Base-by-base conservation (phyloP, 1,140 invertebrate genomes). In the Temnothorax curvispinosus region DNA sequence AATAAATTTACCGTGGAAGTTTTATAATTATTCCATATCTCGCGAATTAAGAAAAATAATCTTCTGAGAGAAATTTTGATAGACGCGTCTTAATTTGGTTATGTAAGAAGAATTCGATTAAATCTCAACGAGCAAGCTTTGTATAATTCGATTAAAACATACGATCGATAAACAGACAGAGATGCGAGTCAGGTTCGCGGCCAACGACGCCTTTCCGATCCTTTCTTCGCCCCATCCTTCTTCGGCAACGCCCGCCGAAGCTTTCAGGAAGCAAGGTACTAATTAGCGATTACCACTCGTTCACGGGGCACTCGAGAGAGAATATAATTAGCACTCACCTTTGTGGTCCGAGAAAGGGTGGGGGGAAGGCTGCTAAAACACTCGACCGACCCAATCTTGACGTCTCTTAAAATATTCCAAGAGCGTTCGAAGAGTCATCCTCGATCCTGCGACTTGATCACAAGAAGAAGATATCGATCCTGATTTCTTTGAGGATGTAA, bases 251-350 rank as follows among this genome's bases (percentile, higher is more conserved):
- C 62, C 87, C 52, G 80, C 88, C 47, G 71, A 92, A 75, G 58
- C 75, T 88, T 87, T 87, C 82, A 87, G 88, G 72, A 88, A 87
- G 91, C 81, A 76, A 85, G 74, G 84, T 91, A 81, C 89, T 93
- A 93, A 93, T 93, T 93, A 93, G 89, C 92, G 89, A 93, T 93
- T 92, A 92, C 87, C 88, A 85, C 89, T 89, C 82, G 89, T 90
- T 92, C 90, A 91, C 84, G 85, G 80, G 77, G 88, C 80, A 89
- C 85, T 91, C 91, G 84, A 87, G 85, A 92, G 88, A 84, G 86
- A 92, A 92, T 90, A 91, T 93, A 92, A 93, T 93, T 93, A 93
- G 91, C 89, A 91, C 92, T 91, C 80, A 88, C 88, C 90, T 92
- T 93, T 93, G 90, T 93, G 54, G 54, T 80, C 84, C 76, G 13